Evolutionary conservation across 2,797 vertebrate species (phyloP), one percentile per base, ranked within the genome.

Genomic region (Gadopsis bispinosus): DNA sequence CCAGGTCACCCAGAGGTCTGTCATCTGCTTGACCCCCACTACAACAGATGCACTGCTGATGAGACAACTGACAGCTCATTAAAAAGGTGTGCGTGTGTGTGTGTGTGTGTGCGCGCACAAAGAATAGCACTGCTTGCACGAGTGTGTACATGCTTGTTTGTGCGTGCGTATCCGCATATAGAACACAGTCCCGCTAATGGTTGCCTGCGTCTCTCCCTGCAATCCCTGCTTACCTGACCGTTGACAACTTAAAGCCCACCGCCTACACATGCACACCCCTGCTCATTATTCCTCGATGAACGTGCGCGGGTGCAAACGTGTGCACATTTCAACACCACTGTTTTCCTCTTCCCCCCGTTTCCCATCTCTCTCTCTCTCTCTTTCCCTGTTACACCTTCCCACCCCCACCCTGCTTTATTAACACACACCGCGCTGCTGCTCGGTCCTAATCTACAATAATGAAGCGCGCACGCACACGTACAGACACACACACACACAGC

Each of bases 261-360:
- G 4, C 86, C 81, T 83, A 67, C 66, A 43, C 63, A 60, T 60
- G 71, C 58, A 79, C 73, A 64, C 67, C 8, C 33, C 47, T 43
- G 45, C 90, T 89, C 81, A 87, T 91, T 92, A 91, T 87, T 84
- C 79, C 75, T 87, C 87, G 88, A 91, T 89, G 84, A 89, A 85
- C 54, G 79, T 83, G 77, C 67, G 72, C 51, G 2, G 64, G 78
- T 88, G 84, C 85, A 85, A 87, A 83, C 37, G 50, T 89, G 83
- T 81, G 74, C 82, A 86, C 75, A 84, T 81, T 81, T 89, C 64
- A 68, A 73, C 83, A 73, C 79, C 69, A 82, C 75, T 61, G 81
- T 83, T 77, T 80, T 75, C 45, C 60, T 70, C 54, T 22, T 72
- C 35, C 33, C 39, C 70, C 48, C 4, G 26, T 62, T 45, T 33